Base-by-base conservation (phyloP, 2,797 vertebrate species). In the Lacerta viridis region DNA sequence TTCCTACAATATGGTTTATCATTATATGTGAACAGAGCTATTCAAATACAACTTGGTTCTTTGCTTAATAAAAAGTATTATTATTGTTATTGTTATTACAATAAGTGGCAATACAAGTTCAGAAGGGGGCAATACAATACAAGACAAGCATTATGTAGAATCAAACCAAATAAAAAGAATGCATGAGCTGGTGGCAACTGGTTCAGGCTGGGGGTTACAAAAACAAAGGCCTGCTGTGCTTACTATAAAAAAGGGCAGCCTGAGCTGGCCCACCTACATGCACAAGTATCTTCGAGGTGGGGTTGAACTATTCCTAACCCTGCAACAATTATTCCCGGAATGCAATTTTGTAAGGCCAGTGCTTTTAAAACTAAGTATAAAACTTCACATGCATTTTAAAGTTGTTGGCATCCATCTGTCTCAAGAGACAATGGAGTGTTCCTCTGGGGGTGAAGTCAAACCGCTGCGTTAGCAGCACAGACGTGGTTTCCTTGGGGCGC, bases 161-260 rank as follows among this genome's bases (percentile, higher is more conserved):
- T 64, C 80, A 27, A 66, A 41, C 23, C 25, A 5, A 13, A 13
- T 17, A 39, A 33, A 36, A 25, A 13, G 23, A 27, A 25, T 7
- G 36, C 74, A 64, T 64, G n/a, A 72, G n/a, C 69, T 33, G 69
- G 15, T 72, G 69, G 69, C 69, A 72, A 72, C 33, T 50, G 0
- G 1, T 82, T 9, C 7, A 0, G 18, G 6, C 4, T 0, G 46
- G 50, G 23, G 15, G 23, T 36, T 50, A 8, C 39, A 68, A 27
- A 46, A 84, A 90, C 83, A 88, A 89, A 90, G 55, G 80, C n/a
- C 75, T 69, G 3, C 69, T 90, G 90, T 88, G 59, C 46, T 50
- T 3, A 2, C 2, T 7, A 36, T 29, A 29, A n/a, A 41, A 20
- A 77, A 50, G 59, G 59, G 20, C 59, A 61, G 59, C 59, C 59